Evolutionary conservation across 2,113 vertebrate genomes (phyloP).

Genomic region (Boleophthalmus pectinirostris): DNA sequence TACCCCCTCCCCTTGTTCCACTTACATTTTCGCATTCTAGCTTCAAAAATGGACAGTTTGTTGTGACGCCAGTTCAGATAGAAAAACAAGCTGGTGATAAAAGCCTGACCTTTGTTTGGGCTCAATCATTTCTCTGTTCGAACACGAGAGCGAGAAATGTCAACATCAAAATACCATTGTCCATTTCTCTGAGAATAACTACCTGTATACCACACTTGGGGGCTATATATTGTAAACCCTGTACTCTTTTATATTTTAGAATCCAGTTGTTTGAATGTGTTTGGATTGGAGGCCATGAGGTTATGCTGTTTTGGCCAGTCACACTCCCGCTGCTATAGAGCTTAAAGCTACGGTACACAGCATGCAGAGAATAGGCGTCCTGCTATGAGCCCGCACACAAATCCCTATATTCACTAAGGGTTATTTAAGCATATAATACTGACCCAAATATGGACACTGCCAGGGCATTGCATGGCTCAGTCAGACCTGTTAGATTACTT

Average conservation of each 20-base stretch:
- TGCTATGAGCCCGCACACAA: conserved; percentile 13
- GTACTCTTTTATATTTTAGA: conserved; percentile 1
- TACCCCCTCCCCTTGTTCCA: neutral
- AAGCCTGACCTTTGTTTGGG: conserved; percentile 59
- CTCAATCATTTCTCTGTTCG: conserved; percentile 53
- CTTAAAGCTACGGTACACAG: neutral
- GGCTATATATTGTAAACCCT: neutral
- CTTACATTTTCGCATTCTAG: conserved; percentile 8
- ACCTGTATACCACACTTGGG: neutral
- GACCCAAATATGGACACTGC: conserved; percentile 1
- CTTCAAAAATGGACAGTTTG: conserved; percentile 1
- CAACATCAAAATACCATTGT: conserved; percentile 48
- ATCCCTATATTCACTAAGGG: neutral
- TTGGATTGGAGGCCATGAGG: conserved; percentile 16
- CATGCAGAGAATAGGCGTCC: conserved; percentile 2
- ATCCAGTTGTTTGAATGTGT: conserved; percentile 37
- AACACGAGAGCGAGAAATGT: conserved; percentile 46
- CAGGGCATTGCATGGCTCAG: neutral
- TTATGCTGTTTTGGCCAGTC: conserved; percentile 23
- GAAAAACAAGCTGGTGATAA: conserved; percentile 50
- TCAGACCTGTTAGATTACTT: conserved; percentile 22
- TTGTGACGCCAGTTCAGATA: conserved; percentile 34
- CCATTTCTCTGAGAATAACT: conserved; percentile 32
- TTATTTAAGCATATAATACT: conserved; percentile 13
- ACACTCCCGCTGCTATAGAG: neutral